These are phyloP conservation scores for Maniola hyperantus DNA, from an alignment of 2,888 invertebrate genomes.

Conservation along the genomic window DNA sequence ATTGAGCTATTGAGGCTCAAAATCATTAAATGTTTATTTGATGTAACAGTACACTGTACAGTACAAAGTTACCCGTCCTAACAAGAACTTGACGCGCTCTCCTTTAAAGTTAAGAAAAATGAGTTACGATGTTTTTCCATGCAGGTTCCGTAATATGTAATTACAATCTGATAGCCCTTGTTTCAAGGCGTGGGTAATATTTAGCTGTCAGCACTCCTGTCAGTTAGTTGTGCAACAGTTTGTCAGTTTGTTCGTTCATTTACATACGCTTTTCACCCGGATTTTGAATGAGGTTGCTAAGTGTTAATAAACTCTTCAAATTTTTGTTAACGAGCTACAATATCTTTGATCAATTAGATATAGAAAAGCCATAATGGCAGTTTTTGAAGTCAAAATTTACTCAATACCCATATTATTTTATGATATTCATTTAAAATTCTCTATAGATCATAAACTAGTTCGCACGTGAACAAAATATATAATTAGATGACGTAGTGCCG, in stretches of 20 bases:
- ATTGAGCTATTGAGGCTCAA: too few species aligned
- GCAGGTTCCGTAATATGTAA: slow-evolving; percentile 57
- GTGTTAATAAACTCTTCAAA: not conserved
- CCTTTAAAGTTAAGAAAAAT: too few species aligned
- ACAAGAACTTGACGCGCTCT: too few species aligned
- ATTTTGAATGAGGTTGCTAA: slow-evolving; percentile 2
- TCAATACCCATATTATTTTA: too few species aligned
- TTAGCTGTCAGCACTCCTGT: slow-evolving; percentile 61
- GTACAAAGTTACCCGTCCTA: too few species aligned
- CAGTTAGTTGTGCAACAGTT: slow-evolving; percentile 23
- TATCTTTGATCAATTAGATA: not conserved
- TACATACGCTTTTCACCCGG: slow-evolving; percentile 13
- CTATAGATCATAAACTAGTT: not conserved
- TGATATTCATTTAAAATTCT: not conserved
- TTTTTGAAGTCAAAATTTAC: too few species aligned
- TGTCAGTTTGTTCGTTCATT: slow-evolving; percentile 8
- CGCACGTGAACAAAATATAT: slow-evolving; percentile 4
- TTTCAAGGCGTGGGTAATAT: slow-evolving; percentile 56
- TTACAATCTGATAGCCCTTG: slow-evolving; percentile 62
- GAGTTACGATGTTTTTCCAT: too few species aligned
- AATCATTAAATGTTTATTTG: too few species aligned
- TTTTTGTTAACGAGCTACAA: not conserved
- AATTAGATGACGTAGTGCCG: slow-evolving; percentile 21
- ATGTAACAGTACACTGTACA: too few species aligned
- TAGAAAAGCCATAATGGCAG: too few species aligned